phyloP scores from a whole-genome alignment of 2,888 invertebrate genomes.

The Esperia sulphurella region DNA sequence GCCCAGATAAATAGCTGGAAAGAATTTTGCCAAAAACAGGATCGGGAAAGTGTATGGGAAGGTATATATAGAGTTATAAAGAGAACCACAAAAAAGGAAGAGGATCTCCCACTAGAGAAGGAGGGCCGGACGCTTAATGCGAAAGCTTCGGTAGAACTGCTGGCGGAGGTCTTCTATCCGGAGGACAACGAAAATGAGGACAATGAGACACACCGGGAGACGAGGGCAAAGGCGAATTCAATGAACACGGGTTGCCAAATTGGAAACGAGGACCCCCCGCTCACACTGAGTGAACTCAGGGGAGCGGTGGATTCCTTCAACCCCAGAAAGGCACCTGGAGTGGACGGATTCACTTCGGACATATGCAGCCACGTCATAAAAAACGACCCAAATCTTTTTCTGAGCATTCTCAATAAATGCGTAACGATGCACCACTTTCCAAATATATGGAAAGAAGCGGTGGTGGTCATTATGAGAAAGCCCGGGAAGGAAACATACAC shows the following conservation, averaged over 20 bases:
- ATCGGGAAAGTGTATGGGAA: slow-evolving; percentile 12
- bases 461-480: slow-evolving; percentile 5
- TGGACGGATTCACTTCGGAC: slow-evolving; percentile 12
- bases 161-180: slow-evolving; percentile 14
- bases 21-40: slow-evolving; percentile 9
- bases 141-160: slow-evolving; percentile 5
- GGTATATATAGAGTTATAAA: slow-evolving; percentile 12
- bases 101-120: background rate
- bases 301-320: background rate
- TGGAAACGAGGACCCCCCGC: background rate
- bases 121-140: background rate
- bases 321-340: slow-evolving; percentile 13
- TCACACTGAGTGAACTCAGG: background rate
- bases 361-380: slow-evolving; percentile 1
- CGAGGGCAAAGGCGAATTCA: background rate
- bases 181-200: slow-evolving; percentile 3
- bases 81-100: background rate
- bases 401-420: slow-evolving; percentile 11
- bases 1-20: slow-evolving; percentile 11
- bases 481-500: slow-evolving; percentile 6
- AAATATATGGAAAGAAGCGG: slow-evolving; percentile 9
- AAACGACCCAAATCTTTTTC: background rate
- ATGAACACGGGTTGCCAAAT: background rate
- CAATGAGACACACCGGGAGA: background rate
- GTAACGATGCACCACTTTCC: slow-evolving; percentile 8